A percentile compares a stretch with the other conserved stretches of the same genome.
Evolutionary conservation across 2,888 invertebrate species (phyloP).

Genomic region (Villa cingulata): DNA sequence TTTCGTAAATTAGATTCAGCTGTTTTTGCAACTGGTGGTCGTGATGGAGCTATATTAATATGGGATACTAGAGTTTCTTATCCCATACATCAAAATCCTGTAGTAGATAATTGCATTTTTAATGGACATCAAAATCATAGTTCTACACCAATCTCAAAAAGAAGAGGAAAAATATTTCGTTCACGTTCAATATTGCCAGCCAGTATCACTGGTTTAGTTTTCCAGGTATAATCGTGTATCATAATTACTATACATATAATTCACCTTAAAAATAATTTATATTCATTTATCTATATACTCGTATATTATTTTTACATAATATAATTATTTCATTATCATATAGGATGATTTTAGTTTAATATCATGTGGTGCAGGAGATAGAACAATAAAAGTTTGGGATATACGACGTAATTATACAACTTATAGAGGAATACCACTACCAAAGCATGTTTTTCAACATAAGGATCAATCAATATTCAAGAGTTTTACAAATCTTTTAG

Average conservation of each 20-base stretch:
- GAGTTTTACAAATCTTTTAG: slow-evolving; percentile 63
- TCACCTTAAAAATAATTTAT: no score
- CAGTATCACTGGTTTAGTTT: slow-evolving; percentile 71
- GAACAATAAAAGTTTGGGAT: slow-evolving; percentile 79
- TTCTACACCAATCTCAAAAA: slow-evolving; percentile 39
- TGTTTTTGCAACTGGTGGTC: slow-evolving; percentile 74
- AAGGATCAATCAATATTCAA: slow-evolving; percentile 52
- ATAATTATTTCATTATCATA: no score
- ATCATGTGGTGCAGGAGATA: slow-evolving; percentile 79
- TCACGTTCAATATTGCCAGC: slow-evolving; percentile 49
- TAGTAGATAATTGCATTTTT: slow-evolving; percentile 57
- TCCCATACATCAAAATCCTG: slow-evolving; percentile 35
- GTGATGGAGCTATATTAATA: slow-evolving; percentile 74
- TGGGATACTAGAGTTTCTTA: slow-evolving; percentile 62
- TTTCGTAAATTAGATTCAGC: slow-evolving; percentile 55
- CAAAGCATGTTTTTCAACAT: slow-evolving; percentile 60
- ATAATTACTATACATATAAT: no score
- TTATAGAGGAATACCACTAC: slow-evolving; percentile 52
- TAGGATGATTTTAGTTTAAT: slow-evolving; percentile 61
- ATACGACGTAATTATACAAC: slow-evolving; percentile 63
- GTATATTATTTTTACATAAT: no score
- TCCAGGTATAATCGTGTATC: slow-evolving; percentile 55
- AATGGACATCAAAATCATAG: slow-evolving; percentile 31
- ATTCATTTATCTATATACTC: no score
- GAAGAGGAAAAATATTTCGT: slow-evolving; percentile 31